Conservation (phyloP, 2,113 vertebrate species). For the Mormyrus iriodes region DNA sequence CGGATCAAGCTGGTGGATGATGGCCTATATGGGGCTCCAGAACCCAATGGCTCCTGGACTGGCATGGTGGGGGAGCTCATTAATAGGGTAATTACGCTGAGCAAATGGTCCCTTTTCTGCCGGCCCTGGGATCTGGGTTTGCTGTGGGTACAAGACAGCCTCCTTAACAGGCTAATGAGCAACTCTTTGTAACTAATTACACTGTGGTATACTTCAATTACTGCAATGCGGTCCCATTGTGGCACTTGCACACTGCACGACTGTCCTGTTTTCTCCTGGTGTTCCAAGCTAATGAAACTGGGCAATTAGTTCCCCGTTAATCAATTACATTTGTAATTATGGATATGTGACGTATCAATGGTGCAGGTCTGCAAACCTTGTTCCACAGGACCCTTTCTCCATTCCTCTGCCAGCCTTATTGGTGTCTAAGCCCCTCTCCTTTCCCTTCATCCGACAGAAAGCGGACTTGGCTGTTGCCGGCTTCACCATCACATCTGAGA, state of each 20-base stretch:
- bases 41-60: constrained; percentile 86
- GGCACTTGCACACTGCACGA: background rate
- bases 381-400: background rate
- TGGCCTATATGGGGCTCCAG: constrained; percentile 76
- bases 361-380: constrained; percentile 22
- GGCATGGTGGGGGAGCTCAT: constrained; percentile 92
- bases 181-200: constrained; percentile 45
- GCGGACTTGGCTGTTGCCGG: constrained; percentile 82
- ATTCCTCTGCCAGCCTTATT: constrained; percentile 5
- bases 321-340: constrained; percentile 54
- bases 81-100: constrained; percentile 67
- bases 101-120: constrained; percentile 6
- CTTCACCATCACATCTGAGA: constrained; percentile 85
- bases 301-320: constrained; percentile 48
- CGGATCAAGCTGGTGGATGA: constrained; percentile 83
- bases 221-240: constrained; percentile 27
- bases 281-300: constrained; percentile 45
- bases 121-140: constrained; percentile 16
- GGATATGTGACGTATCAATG: constrained; percentile 35
- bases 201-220: constrained; percentile 40
- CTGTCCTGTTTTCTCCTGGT: constrained; percentile 7
- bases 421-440: constrained; percentile 9
- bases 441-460: constrained; percentile 59
- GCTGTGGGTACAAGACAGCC: constrained; percentile 9
- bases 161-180: constrained; percentile 45